Evolutionary conservation across 2,113 vertebrate genomes (phyloP).

Genomic region (Ceyx margarethae): DNA sequence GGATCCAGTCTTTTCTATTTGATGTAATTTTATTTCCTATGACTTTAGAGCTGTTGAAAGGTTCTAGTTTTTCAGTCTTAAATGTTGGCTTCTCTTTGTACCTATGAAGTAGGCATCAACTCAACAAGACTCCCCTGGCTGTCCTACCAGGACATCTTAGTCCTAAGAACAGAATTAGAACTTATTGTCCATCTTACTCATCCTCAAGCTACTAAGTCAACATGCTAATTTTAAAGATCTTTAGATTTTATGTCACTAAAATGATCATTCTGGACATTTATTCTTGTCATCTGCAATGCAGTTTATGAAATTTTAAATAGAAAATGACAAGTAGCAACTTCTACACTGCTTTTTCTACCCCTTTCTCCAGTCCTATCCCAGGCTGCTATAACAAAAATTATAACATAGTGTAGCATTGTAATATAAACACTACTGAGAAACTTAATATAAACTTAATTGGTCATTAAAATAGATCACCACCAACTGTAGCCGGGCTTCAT

Average conservation of each 20-base stretch:
- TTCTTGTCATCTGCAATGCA: not conserved
- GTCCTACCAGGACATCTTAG: not conserved
- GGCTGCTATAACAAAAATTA: not conserved
- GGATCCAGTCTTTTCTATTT: not conserved
- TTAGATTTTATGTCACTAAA: not conserved
- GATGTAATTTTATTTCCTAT: not conserved
- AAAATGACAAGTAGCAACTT: not conserved
- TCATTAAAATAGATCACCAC: not conserved
- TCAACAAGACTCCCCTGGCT: not conserved
- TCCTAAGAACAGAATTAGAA: not conserved
- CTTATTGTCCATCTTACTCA: not conserved
- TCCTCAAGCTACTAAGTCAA: not conserved
- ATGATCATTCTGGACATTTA: not conserved
- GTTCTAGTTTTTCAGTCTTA: not conserved
- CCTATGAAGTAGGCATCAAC: not conserved
- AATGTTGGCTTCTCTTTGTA: not conserved
- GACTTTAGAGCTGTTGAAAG: not conserved
- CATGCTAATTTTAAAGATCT: not conserved
- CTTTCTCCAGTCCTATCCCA: not conserved
- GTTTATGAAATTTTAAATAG: not conserved
- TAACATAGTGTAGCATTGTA: not conserved
- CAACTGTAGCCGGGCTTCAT: not conserved
- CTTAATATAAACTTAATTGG: not conserved
- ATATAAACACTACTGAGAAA: not conserved
- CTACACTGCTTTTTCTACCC: not conserved